Conservation (phyloP, 2,888 invertebrate genomes). For the Nymphalis c-album region DNA sequence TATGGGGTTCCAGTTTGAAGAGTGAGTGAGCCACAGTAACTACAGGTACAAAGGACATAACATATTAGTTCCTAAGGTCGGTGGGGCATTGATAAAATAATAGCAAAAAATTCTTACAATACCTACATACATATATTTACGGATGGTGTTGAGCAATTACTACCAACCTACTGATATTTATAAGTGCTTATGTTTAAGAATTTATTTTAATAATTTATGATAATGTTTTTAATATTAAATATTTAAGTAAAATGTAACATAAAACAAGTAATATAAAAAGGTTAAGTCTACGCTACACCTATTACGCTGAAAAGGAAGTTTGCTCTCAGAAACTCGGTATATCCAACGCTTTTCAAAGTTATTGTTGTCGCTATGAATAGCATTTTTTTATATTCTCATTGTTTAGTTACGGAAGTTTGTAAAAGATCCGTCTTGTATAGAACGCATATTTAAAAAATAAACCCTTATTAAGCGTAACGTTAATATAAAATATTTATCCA, state of each 20-base stretch:
- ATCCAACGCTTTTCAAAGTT: slow-evolving; percentile 29
- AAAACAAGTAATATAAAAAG: slow-evolving; percentile 15
- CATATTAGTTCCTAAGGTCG: too few species aligned
- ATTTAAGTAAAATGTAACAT: neutral
- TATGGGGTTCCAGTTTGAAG: too few species aligned
- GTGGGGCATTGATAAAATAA: too few species aligned
- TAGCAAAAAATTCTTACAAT: too few species aligned
- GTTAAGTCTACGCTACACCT: slow-evolving; percentile 21
- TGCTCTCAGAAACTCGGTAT: slow-evolving; percentile 21
- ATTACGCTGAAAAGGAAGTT: slow-evolving; percentile 30
- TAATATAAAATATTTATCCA: too few species aligned
- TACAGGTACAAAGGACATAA: too few species aligned
- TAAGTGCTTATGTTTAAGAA: neutral
- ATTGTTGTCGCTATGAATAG: slow-evolving; percentile 34
- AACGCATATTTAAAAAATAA: slow-evolving; percentile 6
- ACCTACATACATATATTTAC: too few species aligned
- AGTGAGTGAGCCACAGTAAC: too few species aligned
- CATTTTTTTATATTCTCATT: slow-evolving; percentile 28
- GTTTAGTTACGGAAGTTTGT: slow-evolving; percentile 34
- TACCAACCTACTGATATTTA: too few species aligned
- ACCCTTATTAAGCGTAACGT: neutral
- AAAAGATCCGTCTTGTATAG: slow-evolving; percentile 29
- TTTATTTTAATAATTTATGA: neutral
- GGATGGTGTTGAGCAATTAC: too few species aligned
- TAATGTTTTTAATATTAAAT: neutral